Conservation (phyloP, 2,113 vertebrate species). For the Brachionichthys hirsutus region DNA sequence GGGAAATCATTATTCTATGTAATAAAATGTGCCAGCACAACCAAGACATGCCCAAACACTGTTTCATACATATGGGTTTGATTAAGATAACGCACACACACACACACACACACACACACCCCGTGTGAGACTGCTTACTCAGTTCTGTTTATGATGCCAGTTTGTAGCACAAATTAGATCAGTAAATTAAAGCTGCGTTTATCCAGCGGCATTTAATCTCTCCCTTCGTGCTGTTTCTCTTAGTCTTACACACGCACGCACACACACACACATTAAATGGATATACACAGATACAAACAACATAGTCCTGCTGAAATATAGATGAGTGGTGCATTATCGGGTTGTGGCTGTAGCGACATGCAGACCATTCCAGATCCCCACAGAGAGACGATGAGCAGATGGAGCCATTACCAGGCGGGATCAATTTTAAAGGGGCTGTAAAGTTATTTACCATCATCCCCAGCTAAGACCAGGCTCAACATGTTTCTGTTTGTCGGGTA, state of each 20-base stretch:
- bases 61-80: too few relatives aligned
- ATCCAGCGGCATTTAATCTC: too few relatives aligned
- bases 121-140: too few relatives aligned
- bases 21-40: neutral
- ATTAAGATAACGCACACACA: too few relatives aligned
- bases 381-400: constrained; percentile 25
- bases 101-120: too few relatives aligned
- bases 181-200: constrained; percentile 29
- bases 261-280: constrained; percentile 8
- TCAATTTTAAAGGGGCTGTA: neutral
- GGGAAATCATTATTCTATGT: neutral
- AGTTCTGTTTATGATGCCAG: constrained; percentile 11
- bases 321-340: constrained; percentile 44
- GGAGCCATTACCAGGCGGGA: constrained; percentile 33
- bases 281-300: constrained; percentile 20
- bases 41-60: too few relatives aligned
- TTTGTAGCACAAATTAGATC: constrained; percentile 27
- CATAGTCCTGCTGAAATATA: constrained; percentile 39
- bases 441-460: too few relatives aligned
- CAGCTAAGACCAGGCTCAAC: too few relatives aligned
- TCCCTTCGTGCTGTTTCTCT: too few relatives aligned
- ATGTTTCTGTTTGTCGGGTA: too few relatives aligned
- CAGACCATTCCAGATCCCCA: constrained; percentile 20
- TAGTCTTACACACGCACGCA: constrained; percentile 2
- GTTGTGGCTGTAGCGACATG: constrained; percentile 34